Percentiles rank a stretch among this genome's conserved stretches.
Conservation (phyloP, 2,888 invertebrate genomes). For the Ochropleura leucogaster region DNA sequence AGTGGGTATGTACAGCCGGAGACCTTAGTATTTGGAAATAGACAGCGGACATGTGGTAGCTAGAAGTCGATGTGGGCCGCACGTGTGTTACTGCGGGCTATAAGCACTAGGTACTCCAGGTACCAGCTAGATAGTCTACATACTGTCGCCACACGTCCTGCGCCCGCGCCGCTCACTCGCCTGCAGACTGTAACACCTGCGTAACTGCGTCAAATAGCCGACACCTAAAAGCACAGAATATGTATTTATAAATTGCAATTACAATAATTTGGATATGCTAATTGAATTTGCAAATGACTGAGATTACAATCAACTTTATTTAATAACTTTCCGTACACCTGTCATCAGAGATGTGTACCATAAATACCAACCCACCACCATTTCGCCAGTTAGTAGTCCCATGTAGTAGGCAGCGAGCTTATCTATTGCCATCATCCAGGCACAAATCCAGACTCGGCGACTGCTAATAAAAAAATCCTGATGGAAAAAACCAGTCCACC, state of each 20-base stretch:
- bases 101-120: neutral
- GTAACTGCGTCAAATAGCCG: neutral
- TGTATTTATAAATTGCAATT: neutral
- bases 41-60: slow-evolving; percentile 23
- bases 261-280: slow-evolving; percentile 3
- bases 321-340: too few relatives aligned
- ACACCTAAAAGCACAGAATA: neutral
- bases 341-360: too few relatives aligned
- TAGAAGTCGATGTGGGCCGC: slow-evolving; percentile 58
- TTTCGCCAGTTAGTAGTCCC: too few relatives aligned
- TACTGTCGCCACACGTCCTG: slow-evolving; percentile 3
- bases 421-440: too few relatives aligned
- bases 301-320: neutral
- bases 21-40: slow-evolving; percentile 44
- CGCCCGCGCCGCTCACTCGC: slow-evolving; percentile 13
- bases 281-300: neutral
- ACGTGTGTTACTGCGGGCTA: slow-evolving; percentile 54
- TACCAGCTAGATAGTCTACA: neutral
- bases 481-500: too few relatives aligned
- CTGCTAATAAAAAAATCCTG: too few relatives aligned
- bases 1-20: neutral
- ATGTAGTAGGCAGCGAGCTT: too few relatives aligned
- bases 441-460: too few relatives aligned
- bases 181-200: slow-evolving; percentile 14
- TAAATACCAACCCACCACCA: too few relatives aligned